Percentiles rank a stretch among this genome's conserved stretches.
These are phyloP conservation scores for Leptinotarsa defecta DNA, from an alignment of 1,140 invertebrate species.

Conservation along the genomic window DNA sequence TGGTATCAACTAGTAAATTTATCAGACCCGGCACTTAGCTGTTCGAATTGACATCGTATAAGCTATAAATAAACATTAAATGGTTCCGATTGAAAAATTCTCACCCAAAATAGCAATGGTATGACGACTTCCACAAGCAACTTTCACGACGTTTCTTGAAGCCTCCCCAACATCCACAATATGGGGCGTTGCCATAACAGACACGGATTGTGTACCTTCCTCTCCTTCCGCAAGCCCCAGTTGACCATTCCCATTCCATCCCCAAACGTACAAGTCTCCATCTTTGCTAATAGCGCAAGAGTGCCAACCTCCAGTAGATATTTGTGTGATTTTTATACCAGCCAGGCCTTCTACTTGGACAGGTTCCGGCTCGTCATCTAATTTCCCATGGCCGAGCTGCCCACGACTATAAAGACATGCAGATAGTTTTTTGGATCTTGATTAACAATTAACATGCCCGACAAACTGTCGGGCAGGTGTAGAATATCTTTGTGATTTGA, in stretches of 20 bases:
- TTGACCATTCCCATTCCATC: slow-evolving; percentile 89
- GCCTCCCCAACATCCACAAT: slow-evolving; percentile 56
- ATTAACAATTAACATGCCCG: no score
- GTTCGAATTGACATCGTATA: not conserved
- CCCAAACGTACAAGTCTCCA: slow-evolving; percentile 87
- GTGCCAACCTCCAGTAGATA: slow-evolving; percentile 85
- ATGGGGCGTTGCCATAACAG: slow-evolving; percentile 50
- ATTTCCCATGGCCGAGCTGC: slow-evolving; percentile 78
- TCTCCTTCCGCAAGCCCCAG: slow-evolving; percentile 64
- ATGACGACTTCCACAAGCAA: slow-evolving; percentile 70
- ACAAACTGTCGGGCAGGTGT: no score
- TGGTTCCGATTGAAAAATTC: slow-evolving; percentile 9
- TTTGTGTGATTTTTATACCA: slow-evolving; percentile 70
- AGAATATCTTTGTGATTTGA: no score
- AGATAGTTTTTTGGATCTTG: no score
- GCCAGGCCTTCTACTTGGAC: slow-evolving; percentile 70
- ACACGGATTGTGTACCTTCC: slow-evolving; percentile 29
- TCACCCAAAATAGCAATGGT: slow-evolving; percentile 64
- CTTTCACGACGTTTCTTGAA: slow-evolving; percentile 60
- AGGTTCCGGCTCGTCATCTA: slow-evolving; percentile 67
- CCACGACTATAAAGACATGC: slow-evolving; percentile 67
- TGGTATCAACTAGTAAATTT: no score
- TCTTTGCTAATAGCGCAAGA: slow-evolving; percentile 73
- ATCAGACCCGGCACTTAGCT: no score
- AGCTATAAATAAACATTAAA: not conserved